Evolutionary conservation across 2,113 vertebrate genomes (phyloP).

Genomic region (Gymnobelideus leadbeateri): DNA sequence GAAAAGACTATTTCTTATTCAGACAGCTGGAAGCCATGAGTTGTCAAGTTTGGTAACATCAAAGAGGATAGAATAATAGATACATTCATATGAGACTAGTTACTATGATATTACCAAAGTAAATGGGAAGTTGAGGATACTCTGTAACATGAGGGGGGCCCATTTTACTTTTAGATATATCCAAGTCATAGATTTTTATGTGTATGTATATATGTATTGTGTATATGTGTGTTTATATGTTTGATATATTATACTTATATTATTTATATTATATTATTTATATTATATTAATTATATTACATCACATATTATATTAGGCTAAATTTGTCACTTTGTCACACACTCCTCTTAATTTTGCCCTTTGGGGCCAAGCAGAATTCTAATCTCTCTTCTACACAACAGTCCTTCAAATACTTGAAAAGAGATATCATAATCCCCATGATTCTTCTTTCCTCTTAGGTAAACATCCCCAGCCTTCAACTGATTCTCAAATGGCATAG

Average conservation of each 20-base stretch:
- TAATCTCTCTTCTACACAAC: not conserved
- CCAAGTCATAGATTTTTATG: not conserved
- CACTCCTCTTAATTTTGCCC: not conserved
- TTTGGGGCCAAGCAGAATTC: not conserved
- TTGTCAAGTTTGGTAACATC: not conserved
- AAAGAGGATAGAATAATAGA: not conserved
- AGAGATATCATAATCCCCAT: not conserved
- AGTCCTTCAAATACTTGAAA: conserved; percentile 1
- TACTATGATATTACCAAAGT: not conserved
- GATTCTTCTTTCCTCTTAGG: not conserved
- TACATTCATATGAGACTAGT: not conserved
- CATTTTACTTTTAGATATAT: not conserved
- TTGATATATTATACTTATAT: not conserved
- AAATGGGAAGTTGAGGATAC: not conserved
- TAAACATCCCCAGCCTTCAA: not conserved
- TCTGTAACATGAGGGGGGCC: not conserved
- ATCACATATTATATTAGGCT: no score
- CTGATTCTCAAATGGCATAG: not conserved
- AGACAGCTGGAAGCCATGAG: not conserved
- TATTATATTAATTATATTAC: no score
- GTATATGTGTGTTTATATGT: not conserved
- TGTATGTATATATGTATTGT: not conserved
- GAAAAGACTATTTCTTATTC: not conserved
- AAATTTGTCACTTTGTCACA: not conserved
- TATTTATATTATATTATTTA: no score